phyloP scores from a whole-genome alignment of 1,140 invertebrate genomes.

The Nephotettix cincticeps region DNA sequence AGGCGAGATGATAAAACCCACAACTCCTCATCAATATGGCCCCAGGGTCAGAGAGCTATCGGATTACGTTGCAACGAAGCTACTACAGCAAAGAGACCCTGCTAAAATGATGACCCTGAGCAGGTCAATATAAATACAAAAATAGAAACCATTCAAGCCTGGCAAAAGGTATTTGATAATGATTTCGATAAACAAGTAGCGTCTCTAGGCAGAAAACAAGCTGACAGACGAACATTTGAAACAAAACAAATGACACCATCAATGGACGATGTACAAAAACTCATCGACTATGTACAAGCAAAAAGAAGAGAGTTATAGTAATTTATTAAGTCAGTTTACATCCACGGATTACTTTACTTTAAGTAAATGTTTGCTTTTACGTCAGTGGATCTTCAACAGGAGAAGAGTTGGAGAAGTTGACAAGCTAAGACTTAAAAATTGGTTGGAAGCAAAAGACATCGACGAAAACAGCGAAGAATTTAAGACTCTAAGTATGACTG shows the following conservation, averaged over 20 bases:
- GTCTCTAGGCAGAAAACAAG: not conserved
- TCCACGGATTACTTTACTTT: not conserved
- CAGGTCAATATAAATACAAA: no score
- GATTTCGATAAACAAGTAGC: not conserved
- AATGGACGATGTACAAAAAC: not conserved
- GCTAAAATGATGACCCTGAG: not conserved
- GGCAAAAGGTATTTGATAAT: not conserved
- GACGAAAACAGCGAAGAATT: constrained; percentile 7
- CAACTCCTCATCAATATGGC: constrained; percentile 15
- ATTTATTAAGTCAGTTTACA: not conserved
- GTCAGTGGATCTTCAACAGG: constrained; percentile 9
- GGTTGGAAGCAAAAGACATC: not conserved
- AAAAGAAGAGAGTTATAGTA: not conserved
- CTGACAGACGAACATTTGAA: not conserved
- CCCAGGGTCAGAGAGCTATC: not conserved
- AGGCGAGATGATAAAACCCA: not conserved
- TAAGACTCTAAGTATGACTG: not conserved
- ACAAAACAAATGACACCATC: not conserved
- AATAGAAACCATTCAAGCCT: not conserved
- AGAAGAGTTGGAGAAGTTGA: constrained; percentile 12
- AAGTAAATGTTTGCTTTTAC: not conserved
- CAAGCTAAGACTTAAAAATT: not conserved
- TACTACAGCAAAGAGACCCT: not conserved
- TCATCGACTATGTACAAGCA: not conserved
- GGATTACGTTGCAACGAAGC: not conserved